Conservation (phyloP, 1,140 invertebrate species). For the Drosophila pectinifera region DNA sequence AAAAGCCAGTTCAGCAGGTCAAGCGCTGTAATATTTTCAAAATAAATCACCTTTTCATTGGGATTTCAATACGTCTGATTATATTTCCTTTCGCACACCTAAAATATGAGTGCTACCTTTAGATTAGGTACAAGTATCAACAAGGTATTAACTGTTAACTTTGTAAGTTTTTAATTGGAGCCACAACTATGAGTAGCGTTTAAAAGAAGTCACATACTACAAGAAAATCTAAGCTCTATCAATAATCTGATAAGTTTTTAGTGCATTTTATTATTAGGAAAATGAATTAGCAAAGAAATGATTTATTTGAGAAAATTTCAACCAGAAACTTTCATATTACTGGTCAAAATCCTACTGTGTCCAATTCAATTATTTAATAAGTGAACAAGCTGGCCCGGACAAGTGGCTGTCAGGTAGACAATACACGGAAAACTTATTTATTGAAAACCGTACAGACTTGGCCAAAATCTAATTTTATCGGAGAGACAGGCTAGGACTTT, state of each 20-base stretch:
- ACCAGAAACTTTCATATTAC: slow-evolving; percentile 6
- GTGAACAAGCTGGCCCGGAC: neutral
- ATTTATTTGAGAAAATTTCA: slow-evolving; percentile 6
- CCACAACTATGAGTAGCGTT: too few relatives aligned
- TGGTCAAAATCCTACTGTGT: neutral
- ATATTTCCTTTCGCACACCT: neutral
- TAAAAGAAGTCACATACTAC: neutral
- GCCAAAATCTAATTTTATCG: neutral
- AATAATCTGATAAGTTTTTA: neutral
- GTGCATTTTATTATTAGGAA: neutral
- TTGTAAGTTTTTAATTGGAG: neutral
- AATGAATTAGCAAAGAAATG: slow-evolving; percentile 7
- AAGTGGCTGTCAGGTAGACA: neutral
- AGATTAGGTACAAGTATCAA: too few relatives aligned
- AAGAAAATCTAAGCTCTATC: neutral
- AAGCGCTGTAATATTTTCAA: neutral
- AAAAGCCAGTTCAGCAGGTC: slow-evolving; percentile 9
- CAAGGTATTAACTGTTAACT: neutral
- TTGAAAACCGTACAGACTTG: neutral
- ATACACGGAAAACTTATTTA: neutral
- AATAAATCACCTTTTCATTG: neutral
- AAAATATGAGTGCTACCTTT: too few relatives aligned
- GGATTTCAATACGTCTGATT: neutral
- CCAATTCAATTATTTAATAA: slow-evolving; percentile 37
- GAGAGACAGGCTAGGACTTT: slow-evolving; percentile 5